These are phyloP conservation scores for Epinephelus coioides DNA, from an alignment of 2,797 vertebrate species.

Conservation along the genomic window DNA sequence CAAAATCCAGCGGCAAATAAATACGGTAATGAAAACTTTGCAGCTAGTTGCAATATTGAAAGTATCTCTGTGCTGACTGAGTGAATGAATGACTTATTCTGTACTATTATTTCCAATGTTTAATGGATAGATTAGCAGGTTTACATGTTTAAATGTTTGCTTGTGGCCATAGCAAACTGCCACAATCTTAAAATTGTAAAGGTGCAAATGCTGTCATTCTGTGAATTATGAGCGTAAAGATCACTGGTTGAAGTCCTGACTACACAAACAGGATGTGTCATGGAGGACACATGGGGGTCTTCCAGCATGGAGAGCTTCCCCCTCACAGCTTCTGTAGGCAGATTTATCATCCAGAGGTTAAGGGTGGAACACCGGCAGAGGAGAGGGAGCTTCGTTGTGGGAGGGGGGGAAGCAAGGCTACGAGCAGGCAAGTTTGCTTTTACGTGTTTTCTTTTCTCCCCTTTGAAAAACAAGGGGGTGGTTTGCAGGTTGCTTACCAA, in stretches of 20 bases:
- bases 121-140: not conserved
- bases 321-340: constrained; percentile 77
- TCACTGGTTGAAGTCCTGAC: constrained; percentile 76
- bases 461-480: constrained; percentile 78
- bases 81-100: not conserved
- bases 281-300: constrained; percentile 78
- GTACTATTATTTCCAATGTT: not conserved
- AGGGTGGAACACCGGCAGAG: constrained; percentile 75
- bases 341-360: constrained; percentile 87
- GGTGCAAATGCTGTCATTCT: constrained; percentile 42
- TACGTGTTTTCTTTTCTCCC: constrained; percentile 82
- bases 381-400: constrained; percentile 36
- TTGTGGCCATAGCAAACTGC: not conserved
- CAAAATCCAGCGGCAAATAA: constrained; percentile 33
- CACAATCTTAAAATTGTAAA: constrained; percentile 30
- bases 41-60: constrained; percentile 17
- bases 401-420: constrained; percentile 43
- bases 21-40: constrained; percentile 24
- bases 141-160: not conserved
- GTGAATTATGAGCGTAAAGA: constrained; percentile 79
- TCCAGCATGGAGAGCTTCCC: constrained; percentile 75
- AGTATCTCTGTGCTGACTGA: not conserved
- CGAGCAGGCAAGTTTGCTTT: constrained; percentile 80
- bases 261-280: constrained; percentile 85
- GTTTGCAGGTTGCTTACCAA: constrained; percentile 78